phyloP scores from a whole-genome alignment of 2,797 vertebrate species.

The Florisuga fusca region DNA sequence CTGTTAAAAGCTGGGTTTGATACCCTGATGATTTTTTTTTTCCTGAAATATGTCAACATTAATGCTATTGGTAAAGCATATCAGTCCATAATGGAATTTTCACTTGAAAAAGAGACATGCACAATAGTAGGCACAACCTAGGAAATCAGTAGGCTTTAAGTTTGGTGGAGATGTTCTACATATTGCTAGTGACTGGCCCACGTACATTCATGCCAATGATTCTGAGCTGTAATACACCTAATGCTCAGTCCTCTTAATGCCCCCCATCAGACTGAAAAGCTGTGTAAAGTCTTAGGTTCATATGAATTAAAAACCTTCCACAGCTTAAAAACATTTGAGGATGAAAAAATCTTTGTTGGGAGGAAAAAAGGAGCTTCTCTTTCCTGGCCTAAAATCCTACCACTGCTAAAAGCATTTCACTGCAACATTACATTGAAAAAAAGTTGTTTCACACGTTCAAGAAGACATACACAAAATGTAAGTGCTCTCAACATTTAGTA shows the following conservation, averaged over 20 bases:
- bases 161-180: neutral
- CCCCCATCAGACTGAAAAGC: neutral
- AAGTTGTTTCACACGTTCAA: neutral
- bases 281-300: neutral
- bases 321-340: neutral
- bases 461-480: neutral
- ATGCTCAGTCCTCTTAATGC: neutral
- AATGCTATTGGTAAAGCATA: neutral
- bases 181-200: neutral
- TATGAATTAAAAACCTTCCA: neutral
- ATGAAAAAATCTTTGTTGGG: neutral
- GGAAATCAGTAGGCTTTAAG: neutral
- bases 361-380: neutral
- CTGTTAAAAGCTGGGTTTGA: neutral
- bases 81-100: neutral
- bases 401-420: neutral
- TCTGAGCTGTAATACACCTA: neutral
- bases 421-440: neutral
- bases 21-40: rapidly evolving
- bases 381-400: neutral
- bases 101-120: neutral
- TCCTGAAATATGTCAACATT: neutral
- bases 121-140: neutral
- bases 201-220: neutral
- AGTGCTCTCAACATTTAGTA: neutral